A percentile compares a stretch with the other conserved stretches of the same genome.
These are phyloP conservation scores for Drosophila borealis DNA, from an alignment of 2,888 invertebrate species.

Conservation along the genomic window DNA sequence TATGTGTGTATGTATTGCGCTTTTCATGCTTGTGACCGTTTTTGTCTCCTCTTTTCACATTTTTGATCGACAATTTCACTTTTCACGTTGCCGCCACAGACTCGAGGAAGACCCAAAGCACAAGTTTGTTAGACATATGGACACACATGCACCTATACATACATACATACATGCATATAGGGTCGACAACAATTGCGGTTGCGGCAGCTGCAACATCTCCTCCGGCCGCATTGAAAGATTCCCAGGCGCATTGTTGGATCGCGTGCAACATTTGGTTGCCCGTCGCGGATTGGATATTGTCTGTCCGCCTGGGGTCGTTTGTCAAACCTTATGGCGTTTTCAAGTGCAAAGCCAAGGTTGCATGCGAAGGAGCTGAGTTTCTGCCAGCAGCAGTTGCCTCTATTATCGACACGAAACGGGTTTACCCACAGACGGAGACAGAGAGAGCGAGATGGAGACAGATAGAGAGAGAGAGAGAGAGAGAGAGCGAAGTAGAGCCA, in stretches of 20 bases:
- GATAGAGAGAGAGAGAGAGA: constrained; percentile 1
- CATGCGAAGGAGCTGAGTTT: constrained; percentile 50
- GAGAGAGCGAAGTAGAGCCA: constrained; percentile 12
- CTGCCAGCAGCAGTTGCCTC: constrained; percentile 44
- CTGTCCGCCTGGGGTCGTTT: constrained; percentile 51
- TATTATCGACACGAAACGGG: constrained; percentile 73
- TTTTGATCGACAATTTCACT: constrained; percentile 77
- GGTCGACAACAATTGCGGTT: constrained; percentile 71
- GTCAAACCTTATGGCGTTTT: constrained; percentile 70
- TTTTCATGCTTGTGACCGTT: constrained; percentile 67
- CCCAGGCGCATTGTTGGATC: constrained; percentile 72
- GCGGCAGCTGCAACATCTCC: constrained; percentile 25
- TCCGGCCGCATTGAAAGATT: constrained; percentile 42
- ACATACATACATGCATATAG: constrained; percentile 34
- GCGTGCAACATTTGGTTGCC: constrained; percentile 53
- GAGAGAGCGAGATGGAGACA: constrained; percentile 5
- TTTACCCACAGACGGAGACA: constrained; percentile 22
- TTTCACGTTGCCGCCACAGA: constrained; percentile 55
- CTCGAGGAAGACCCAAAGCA: constrained; percentile 39
- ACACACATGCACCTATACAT: neutral
- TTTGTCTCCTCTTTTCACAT: constrained; percentile 60
- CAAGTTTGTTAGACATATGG: neutral
- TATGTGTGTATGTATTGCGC: constrained; percentile 25
- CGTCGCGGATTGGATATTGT: constrained; percentile 26
- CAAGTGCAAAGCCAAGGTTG: constrained; percentile 77